Conservation (phyloP, 2,888 invertebrate genomes). For the Lepas anatifera region DNA sequence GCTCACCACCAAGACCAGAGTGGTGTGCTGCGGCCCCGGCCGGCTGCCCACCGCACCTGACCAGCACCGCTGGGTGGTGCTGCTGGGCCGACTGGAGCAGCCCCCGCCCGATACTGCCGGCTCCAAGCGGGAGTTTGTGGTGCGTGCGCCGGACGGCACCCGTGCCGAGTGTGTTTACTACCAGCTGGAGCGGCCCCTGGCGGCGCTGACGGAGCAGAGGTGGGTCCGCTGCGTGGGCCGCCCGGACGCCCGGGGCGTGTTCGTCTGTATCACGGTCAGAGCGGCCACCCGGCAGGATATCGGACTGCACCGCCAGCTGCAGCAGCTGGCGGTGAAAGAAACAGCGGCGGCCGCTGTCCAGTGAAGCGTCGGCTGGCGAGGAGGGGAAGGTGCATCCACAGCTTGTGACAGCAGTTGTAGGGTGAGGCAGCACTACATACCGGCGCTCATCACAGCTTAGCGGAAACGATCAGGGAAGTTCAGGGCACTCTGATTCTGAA, state of each 20-base stretch:
- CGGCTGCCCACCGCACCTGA: not conserved
- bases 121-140: not conserved
- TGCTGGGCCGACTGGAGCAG: not conserved
- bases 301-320: conserved; percentile 1
- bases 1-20: not conserved
- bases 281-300: not conserved
- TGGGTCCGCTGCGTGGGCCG: conserved; percentile 9
- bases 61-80: not conserved
- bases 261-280: not conserved
- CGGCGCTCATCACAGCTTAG: too few species aligned
- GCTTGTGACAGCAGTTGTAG: too few species aligned
- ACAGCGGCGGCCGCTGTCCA: too few species aligned
- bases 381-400: too few species aligned
- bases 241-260: not conserved
- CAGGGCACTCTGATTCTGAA: too few species aligned
- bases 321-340: not conserved
- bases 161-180: conserved; percentile 1
- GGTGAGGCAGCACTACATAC: too few species aligned
- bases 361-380: too few species aligned
- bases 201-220: not conserved
- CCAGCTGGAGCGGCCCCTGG: not conserved
- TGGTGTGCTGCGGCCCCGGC: not conserved
- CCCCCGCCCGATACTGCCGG: not conserved
- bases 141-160: not conserved
- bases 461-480: too few species aligned